A percentile compares a stretch with the other conserved stretches of the same genome.
Evolutionary conservation across 2,888 invertebrate genomes (phyloP).

Genomic region (Cybosia mesomella): DNA sequence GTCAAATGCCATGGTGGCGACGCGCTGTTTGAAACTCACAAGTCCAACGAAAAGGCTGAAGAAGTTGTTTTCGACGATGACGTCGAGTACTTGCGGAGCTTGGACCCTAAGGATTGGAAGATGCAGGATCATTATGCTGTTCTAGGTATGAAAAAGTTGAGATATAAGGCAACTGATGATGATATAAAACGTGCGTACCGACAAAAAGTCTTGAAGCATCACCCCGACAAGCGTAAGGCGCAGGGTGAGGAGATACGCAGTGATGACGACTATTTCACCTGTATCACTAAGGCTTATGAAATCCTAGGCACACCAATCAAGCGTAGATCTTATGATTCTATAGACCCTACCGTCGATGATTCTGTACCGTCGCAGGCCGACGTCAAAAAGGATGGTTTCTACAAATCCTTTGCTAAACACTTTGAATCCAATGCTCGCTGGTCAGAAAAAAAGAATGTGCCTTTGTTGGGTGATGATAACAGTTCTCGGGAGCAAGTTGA

Average conservation of each 20-base stretch:
- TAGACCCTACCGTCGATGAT: constrained; percentile 98
- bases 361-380: constrained; percentile 92
- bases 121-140: constrained; percentile 99
- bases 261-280: constrained; percentile 99
- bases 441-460: constrained; percentile 96
- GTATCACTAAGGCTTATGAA: constrained; percentile 99
- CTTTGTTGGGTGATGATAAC: constrained; percentile 92
- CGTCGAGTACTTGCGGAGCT: constrained; percentile 93
- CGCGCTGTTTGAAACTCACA: constrained; percentile 74
- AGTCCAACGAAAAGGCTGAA: constrained; percentile 77
- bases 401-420: constrained; percentile 88
- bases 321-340: constrained; percentile 97
- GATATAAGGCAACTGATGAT: constrained; percentile 95
- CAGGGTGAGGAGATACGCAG: constrained; percentile 94
- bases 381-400: constrained; percentile 93
- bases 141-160: constrained; percentile 93
- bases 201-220: constrained; percentile 93
- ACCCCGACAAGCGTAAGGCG: constrained; percentile 98
- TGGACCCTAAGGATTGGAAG: constrained; percentile 99
- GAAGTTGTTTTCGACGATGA: constrained; percentile 89
- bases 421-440: constrained; percentile 95
- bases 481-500: constrained; percentile 95
- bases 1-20: constrained; percentile 83
- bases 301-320: constrained; percentile 92
- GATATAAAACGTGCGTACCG: constrained; percentile 98